Evolutionary conservation across 2,888 invertebrate genomes (phyloP), one percentile per base, ranked within the genome.

Genomic region (Cryptosula pallasiana): DNA sequence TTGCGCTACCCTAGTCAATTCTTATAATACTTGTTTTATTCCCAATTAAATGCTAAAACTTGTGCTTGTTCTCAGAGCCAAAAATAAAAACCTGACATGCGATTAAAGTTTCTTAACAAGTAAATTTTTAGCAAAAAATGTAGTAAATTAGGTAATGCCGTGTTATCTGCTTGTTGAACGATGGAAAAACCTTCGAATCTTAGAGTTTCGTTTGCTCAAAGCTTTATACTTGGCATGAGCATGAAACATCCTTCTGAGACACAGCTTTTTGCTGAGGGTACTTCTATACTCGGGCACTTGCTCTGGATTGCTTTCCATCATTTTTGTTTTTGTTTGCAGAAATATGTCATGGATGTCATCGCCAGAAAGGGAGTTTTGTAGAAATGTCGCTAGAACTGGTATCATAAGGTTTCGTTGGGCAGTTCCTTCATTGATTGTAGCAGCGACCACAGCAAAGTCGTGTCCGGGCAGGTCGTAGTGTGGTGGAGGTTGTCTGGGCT

Each of bases 321-420:
- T 9, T 25, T 16, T 5, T n/a, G n/a, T 23, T 5, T 57, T 57
- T 5, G 25, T 25, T 25, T 23, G 13, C 5, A 57, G 57, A 25
- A 57, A 57, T 25, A 25, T 57, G 25, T 57, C 57, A 25, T 57
- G 25, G n/a, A 57, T 57, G 57, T 57, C 57, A 25, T 57, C 57
- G 5, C n/a, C 25, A 25, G 20, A 5, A n/a, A 16, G 13, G n/a
- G n/a, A 57, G 25, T 25, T 16, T 23, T 57, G 57, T 57, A 57
- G 5, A 23, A 16, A 5, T n/a, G 3, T 13, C 13, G 25, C 13
- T 5, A 57, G 25, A 9, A 5, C 5, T 23, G 57, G 25, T 5
- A 57, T 16, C 57, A 57, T 57, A 5, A 57, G 57, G 20, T 57
- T 57, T 5, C n/a, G 20, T 57, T 16, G 13, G 3, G 20, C 57